Evolutionary conservation across 2,797 vertebrate species (phyloP).

Genomic region (Neosilurus hyrtlii): DNA sequence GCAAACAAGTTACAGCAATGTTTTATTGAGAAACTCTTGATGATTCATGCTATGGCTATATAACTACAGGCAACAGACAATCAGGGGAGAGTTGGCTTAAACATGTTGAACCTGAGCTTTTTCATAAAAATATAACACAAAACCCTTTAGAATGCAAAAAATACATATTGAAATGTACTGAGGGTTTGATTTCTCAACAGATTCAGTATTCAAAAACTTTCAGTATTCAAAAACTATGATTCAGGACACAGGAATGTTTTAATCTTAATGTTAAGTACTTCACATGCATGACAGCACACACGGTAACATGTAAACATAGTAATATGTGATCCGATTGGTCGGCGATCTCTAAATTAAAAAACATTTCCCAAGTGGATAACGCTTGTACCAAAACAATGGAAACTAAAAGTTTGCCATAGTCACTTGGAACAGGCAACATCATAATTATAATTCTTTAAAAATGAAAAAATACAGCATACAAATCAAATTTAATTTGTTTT

Average conservation of each 20-base stretch:
- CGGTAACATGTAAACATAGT: too few relatives aligned
- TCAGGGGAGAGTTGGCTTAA: neutral
- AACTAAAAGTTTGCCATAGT: too few relatives aligned
- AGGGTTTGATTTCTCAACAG: neutral
- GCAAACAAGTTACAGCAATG: constrained; percentile 60
- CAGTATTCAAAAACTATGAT: too few relatives aligned
- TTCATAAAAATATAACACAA: neutral
- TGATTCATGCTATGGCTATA: constrained; percentile 57
- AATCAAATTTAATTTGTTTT: too few relatives aligned
- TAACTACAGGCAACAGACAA: constrained; percentile 1
- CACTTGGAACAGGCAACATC: too few relatives aligned
- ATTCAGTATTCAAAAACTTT: too few relatives aligned
- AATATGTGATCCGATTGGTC: too few relatives aligned
- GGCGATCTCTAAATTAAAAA: too few relatives aligned
- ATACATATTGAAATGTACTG: neutral
- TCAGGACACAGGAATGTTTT: neutral
- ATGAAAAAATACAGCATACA: too few relatives aligned
- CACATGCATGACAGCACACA: neutral
- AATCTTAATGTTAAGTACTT: neutral
- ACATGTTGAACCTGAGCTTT: neutral
- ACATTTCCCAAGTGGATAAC: too few relatives aligned
- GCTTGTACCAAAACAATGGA: too few relatives aligned
- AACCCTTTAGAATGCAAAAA: neutral
- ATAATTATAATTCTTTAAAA: too few relatives aligned
- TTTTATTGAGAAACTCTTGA: constrained; percentile 55